These are phyloP conservation scores for Gnatocerus cornutus DNA, from an alignment of 2,888 invertebrate species.

Conservation along the genomic window DNA sequence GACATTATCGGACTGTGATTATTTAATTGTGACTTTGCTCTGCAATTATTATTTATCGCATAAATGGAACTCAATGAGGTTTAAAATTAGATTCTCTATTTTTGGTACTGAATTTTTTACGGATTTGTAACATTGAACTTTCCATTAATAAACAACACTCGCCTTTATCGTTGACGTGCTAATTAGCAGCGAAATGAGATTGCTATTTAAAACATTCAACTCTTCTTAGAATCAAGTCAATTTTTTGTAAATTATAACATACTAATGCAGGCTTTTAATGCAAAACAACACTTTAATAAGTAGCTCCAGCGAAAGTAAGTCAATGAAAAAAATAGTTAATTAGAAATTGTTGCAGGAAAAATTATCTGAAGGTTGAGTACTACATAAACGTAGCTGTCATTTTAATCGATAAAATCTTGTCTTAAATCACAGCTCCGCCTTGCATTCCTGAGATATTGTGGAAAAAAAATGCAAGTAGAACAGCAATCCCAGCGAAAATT, in stretches of 20 bases:
- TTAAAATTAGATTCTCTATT: background rate
- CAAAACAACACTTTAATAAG: no score
- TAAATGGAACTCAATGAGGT: background rate
- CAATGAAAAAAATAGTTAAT: background rate
- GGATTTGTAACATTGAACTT: no score
- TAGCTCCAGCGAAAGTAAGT: background rate
- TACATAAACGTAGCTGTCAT: slow-evolving; percentile 2
- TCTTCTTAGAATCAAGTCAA: no score
- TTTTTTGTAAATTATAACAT: no score
- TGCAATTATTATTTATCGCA: background rate
- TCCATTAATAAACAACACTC: no score
- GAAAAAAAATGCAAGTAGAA: slow-evolving; percentile 8
- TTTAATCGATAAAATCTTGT: slow-evolving; percentile 19
- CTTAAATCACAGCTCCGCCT: slow-evolving; percentile 18
- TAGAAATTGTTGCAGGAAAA: slow-evolving; percentile 19
- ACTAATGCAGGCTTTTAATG: no score
- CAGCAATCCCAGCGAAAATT: slow-evolving; percentile 16
- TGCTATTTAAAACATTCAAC: no score
- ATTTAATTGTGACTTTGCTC: background rate
- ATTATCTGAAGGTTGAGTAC: slow-evolving; percentile 6
- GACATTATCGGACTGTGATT: slow-evolving; percentile 1
- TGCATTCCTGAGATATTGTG: slow-evolving; percentile 12
- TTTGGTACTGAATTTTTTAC: no score
- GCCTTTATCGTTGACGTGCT: no score
- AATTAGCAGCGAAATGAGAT: no score